phyloP scores from a whole-genome alignment of 2,113 vertebrate species.

The Chlorocebus sabaeus region DNA sequence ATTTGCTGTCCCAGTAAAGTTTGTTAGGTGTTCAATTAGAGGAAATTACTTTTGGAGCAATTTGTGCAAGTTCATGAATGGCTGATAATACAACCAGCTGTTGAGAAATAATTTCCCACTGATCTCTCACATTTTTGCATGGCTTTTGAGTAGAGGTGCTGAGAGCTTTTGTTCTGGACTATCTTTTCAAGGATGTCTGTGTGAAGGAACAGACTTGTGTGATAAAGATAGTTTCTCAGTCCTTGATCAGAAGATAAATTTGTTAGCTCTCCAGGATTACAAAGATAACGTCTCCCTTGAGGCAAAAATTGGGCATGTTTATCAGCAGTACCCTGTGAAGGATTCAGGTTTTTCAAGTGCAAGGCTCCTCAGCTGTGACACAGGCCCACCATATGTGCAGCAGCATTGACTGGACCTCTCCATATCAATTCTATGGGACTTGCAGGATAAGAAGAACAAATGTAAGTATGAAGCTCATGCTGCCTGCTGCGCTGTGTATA shows the following conservation, averaged over 20 bases:
- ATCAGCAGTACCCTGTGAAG: not conserved
- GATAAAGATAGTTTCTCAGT: not conserved
- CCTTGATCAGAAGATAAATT: conserved; percentile 3
- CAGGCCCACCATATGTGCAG: not conserved
- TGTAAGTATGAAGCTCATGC: not conserved
- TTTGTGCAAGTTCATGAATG: not conserved
- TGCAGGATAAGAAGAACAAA: not conserved
- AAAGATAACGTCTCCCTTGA: not conserved
- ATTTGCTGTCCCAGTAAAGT: not conserved
- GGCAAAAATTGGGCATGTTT: not conserved
- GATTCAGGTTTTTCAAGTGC: not conserved
- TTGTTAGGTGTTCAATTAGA: not conserved
- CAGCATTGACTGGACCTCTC: not conserved
- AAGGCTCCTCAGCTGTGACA: not conserved
- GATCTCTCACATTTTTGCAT: not conserved
- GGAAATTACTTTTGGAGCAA: not conserved
- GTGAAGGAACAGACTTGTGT: not conserved
- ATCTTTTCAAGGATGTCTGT: not conserved
- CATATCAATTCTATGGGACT: not conserved
- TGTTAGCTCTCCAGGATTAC: not conserved
- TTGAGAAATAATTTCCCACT: not conserved
- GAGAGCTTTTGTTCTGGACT: not conserved
- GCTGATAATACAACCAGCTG: not conserved
- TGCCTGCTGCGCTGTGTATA: not conserved
- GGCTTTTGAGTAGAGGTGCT: not conserved